phyloP scores from a whole-genome alignment of 2,888 invertebrate species.

The Cosmopolites sordidus region DNA sequence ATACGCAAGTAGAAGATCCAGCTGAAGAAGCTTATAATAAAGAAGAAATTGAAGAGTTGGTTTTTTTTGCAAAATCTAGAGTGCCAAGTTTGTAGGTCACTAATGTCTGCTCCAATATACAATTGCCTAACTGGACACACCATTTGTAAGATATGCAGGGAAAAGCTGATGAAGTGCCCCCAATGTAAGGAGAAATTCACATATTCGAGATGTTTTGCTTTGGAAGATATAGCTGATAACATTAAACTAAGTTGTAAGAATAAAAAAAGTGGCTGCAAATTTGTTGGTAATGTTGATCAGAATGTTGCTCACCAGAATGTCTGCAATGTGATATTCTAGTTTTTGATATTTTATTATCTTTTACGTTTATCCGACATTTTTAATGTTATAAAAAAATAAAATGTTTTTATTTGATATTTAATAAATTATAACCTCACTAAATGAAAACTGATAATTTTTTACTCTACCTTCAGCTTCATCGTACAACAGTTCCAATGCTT shows the following conservation, averaged over 20 bases:
- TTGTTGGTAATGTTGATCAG: too few relatives aligned
- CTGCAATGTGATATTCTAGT: too few relatives aligned
- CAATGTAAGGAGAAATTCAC: slow-evolving; percentile 14
- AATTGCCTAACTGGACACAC: slow-evolving; percentile 23
- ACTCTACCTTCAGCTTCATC: slow-evolving; percentile 7
- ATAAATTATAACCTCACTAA: too few relatives aligned
- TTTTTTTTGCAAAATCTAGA: slow-evolving; percentile 20
- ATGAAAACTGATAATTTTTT: too few relatives aligned
- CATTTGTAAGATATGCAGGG: slow-evolving; percentile 21
- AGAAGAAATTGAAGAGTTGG: slow-evolving; percentile 7
- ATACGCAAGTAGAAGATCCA: slow-evolving; percentile 12
- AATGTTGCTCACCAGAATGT: too few relatives aligned
- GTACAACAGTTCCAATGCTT: slow-evolving; percentile 5
- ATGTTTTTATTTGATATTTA: too few relatives aligned
- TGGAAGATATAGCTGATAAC: slow-evolving; percentile 26
- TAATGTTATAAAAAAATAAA: too few relatives aligned
- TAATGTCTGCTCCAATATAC: slow-evolving; percentile 25
- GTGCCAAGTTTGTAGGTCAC: slow-evolving; percentile 24
- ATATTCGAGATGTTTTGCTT: slow-evolving; percentile 22
- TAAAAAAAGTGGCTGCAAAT: too few relatives aligned
- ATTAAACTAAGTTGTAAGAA: not conserved
- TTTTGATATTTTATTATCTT: too few relatives aligned
- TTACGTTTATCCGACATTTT: too few relatives aligned
- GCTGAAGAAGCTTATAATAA: slow-evolving; percentile 8
- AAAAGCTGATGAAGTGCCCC: slow-evolving; percentile 20